Percentiles rank a stretch among this genome's conserved stretches.
phyloP scores from a whole-genome alignment of 2,797 vertebrate species.

The Sylvilagus floridanus region DNA sequence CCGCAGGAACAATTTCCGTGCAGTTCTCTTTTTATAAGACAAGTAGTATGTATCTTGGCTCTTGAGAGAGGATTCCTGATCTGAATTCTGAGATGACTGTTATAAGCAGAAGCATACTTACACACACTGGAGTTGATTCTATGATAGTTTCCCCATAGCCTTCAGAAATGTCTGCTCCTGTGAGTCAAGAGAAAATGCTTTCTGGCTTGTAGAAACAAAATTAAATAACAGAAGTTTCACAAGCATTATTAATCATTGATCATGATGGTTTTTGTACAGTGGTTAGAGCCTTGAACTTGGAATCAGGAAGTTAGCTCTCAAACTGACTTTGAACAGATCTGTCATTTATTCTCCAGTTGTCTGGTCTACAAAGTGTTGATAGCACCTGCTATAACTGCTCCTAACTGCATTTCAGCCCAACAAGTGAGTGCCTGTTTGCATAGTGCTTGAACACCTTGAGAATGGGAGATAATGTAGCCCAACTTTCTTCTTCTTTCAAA shows the following conservation, averaged over 20 bases:
- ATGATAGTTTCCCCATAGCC: neutral
- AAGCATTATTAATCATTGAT: constrained; percentile 30
- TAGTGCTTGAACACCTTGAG: constrained; percentile 25
- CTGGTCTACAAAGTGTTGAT: neutral
- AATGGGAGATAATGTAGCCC: neutral
- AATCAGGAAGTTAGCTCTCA: constrained; percentile 38
- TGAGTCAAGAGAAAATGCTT: constrained; percentile 60
- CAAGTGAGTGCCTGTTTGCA: constrained; percentile 40
- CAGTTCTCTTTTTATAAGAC: constrained; percentile 49
- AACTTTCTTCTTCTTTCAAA: constrained; percentile 47
- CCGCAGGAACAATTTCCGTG: constrained; percentile 22
- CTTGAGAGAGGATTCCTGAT: constrained; percentile 32
- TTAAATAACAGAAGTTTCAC: neutral
- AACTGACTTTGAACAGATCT: constrained; percentile 55
- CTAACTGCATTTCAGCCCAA: neutral
- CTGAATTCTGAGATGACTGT: constrained; percentile 27
- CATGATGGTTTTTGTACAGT: neutral
- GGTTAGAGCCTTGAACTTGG: constrained; percentile 37
- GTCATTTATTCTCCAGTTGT: neutral
- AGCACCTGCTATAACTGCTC: neutral
- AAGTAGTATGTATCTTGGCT: constrained; percentile 16
- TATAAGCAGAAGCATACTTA: constrained; percentile 42
- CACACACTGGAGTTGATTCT: neutral
- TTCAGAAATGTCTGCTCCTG: constrained; percentile 32
- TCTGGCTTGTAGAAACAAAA: neutral